phyloP scores from a whole-genome alignment of 2,888 invertebrate genomes.

The Branchellion lobata region DNA sequence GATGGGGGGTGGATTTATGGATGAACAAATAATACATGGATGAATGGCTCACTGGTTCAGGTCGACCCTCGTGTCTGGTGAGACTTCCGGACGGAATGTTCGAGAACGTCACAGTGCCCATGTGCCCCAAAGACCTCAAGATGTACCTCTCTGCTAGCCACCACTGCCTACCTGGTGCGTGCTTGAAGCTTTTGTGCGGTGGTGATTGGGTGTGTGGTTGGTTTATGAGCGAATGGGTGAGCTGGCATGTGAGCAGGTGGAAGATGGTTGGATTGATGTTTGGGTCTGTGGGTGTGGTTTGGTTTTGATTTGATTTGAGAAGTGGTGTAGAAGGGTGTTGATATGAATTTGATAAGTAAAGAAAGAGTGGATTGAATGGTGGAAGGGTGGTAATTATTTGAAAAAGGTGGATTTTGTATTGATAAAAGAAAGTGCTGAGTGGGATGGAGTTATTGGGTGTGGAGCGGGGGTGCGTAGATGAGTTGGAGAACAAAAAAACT shows the following conservation, averaged over 20 bases:
- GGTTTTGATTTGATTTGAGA: too few species aligned
- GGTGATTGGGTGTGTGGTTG: too few species aligned
- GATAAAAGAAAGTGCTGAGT: neutral
- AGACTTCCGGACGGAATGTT: constrained; percentile 42
- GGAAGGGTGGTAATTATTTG: neutral
- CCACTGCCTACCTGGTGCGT: constrained; percentile 43
- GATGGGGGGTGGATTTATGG: too few species aligned
- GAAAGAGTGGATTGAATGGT: neutral
- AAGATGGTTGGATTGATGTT: neutral
- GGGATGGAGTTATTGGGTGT: neutral
- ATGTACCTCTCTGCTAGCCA: constrained; percentile 41
- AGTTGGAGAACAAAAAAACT: too few species aligned
- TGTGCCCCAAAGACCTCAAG: constrained; percentile 45
- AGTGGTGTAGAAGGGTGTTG: too few species aligned
- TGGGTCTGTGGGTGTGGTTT: neutral
- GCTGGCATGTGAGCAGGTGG: neutral
- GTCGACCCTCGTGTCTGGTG: constrained; percentile 25
- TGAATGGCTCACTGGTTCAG: too few species aligned
- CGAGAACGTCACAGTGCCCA: neutral
- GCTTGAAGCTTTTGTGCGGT: too few species aligned
- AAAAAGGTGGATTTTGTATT: too few species aligned
- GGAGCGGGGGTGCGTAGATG: neutral
- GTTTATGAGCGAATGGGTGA: neutral
- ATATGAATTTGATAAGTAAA: neutral
- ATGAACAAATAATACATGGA: too few species aligned